Conservation (phyloP, 2,797 vertebrate genomes). For the Lepus oiostolus region DNA sequence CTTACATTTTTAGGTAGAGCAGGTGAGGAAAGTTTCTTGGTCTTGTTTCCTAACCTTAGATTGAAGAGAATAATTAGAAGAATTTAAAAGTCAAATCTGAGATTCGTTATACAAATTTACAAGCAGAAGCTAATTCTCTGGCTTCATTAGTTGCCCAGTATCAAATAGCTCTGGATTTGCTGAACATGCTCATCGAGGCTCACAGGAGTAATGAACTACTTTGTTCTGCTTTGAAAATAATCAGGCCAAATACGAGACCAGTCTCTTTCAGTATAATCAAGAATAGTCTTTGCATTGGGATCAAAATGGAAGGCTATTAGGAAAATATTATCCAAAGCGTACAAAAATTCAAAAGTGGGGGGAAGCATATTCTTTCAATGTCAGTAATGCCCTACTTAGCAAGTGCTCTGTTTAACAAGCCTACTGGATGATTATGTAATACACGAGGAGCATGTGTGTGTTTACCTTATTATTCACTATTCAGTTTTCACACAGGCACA, state of each 20-base stretch:
- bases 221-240: neutral
- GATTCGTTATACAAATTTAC: neutral
- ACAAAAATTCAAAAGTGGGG: neutral
- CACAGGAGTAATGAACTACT: neutral
- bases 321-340: slow-evolving; percentile 38
- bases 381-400: neutral
- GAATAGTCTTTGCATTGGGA: neutral
- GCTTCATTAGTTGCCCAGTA: neutral
- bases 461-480: neutral
- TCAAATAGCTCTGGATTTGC: neutral
- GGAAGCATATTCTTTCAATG: neutral
- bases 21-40: neutral
- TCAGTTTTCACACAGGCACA: neutral
- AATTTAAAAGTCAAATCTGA: slow-evolving; percentile 29
- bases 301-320: neutral
- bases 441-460: neutral
- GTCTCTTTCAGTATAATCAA: neutral
- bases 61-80: neutral
- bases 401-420: neutral
- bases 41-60: neutral
- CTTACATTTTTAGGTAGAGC: neutral
- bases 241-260: neutral
- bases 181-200: neutral
- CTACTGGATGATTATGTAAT: neutral
- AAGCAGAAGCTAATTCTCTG: neutral